Evolutionary conservation across 2,113 vertebrate species (phyloP).

Genomic region (Atlantisia rogersi): DNA sequence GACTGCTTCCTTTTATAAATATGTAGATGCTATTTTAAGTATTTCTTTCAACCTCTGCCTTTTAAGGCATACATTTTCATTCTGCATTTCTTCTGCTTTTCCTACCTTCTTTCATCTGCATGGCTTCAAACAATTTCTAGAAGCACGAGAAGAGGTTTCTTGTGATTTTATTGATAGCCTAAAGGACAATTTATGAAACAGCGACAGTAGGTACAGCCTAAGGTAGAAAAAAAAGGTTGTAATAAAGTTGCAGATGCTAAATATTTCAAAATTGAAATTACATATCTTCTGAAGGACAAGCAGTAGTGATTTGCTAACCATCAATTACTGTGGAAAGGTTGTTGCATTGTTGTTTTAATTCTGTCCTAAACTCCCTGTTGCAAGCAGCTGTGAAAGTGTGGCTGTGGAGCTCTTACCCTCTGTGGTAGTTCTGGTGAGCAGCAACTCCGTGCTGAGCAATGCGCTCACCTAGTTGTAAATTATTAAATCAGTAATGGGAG

Average conservation of each 20-base stretch:
- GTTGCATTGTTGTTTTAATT: neutral
- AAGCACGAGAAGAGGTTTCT: neutral
- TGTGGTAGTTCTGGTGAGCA: neutral
- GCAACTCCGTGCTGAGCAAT: neutral
- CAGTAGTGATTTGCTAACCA: neutral
- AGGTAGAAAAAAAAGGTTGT: neutral
- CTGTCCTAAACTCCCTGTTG: neutral
- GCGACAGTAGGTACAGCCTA: neutral
- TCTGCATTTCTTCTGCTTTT: neutral
- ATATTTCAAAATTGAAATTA: neutral
- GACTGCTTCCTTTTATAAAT: slow-evolving; percentile 45
- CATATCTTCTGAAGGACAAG: neutral
- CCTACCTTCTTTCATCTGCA: neutral
- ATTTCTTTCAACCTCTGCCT: slow-evolving; percentile 1
- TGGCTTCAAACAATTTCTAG: slow-evolving; percentile 36
- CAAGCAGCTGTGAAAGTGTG: neutral
- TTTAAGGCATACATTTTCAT: neutral
- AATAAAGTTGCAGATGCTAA: neutral
- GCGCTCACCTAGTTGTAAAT: neutral
- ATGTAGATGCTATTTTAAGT: slow-evolving; percentile 19
- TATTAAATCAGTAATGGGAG: neutral
- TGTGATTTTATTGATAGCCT: neutral
- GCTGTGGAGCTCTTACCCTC: neutral
- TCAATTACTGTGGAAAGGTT: neutral
- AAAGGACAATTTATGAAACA: neutral